A percentile compares a stretch with the other conserved stretches of the same genome.
Conservation (phyloP, 2,888 invertebrate genomes). For the Clistopyga incitator region DNA sequence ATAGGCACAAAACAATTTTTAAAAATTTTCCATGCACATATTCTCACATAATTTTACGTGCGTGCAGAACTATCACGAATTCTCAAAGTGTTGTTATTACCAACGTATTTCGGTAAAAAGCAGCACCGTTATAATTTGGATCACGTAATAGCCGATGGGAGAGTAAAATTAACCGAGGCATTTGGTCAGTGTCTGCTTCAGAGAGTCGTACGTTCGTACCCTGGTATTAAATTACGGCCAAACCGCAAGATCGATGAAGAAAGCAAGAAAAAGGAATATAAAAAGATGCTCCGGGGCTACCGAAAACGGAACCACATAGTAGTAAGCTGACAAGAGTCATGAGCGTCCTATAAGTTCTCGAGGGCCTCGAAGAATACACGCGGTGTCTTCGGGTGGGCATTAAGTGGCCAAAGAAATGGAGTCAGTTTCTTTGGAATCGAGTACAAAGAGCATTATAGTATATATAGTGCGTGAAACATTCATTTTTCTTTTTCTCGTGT, state of each 20-base stretch:
- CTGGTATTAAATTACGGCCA: slow-evolving; percentile 9
- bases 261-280: neutral
- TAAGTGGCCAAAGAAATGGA: slow-evolving; percentile 46
- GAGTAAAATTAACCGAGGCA: neutral
- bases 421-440: slow-evolving; percentile 10
- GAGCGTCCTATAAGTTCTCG: slow-evolving; percentile 9
- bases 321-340: slow-evolving; percentile 36
- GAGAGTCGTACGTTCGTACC: neutral
- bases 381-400: slow-evolving; percentile 27
- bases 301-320: slow-evolving; percentile 19
- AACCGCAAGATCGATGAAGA: slow-evolving; percentile 1
- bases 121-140: neutral
- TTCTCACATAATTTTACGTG: too few relatives aligned
- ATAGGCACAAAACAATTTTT: too few relatives aligned
- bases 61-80: too few relatives aligned
- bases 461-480: neutral
- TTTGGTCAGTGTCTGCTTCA: neutral
- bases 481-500: too few relatives aligned
- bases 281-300: slow-evolving; percentile 11
- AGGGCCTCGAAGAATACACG: slow-evolving; percentile 31
- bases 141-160: neutral
- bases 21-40: too few relatives aligned
- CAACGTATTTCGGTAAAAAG: neutral
- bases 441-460: neutral
- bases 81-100: too few relatives aligned